Conservation (phyloP, 2,113 vertebrate genomes). For the Chloropsis hardwickii region DNA sequence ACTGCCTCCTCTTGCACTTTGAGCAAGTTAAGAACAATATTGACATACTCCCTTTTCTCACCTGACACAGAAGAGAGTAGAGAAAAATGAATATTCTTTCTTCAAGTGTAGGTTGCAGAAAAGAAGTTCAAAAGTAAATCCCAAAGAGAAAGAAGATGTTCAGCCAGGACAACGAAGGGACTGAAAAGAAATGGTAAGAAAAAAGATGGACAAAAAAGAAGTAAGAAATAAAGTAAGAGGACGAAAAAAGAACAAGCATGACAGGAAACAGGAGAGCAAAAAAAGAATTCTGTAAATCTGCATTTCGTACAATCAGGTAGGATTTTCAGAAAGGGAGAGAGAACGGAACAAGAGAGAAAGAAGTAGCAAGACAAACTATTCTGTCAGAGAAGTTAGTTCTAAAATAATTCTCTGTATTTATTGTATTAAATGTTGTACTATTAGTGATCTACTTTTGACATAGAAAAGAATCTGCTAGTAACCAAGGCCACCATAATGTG, state of each 20-base stretch:
- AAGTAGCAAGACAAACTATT: background rate
- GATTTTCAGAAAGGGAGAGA: background rate
- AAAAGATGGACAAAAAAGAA: background rate
- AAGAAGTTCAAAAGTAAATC: constrained; percentile 39
- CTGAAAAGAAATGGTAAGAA: constrained; percentile 23
- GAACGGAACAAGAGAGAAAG: background rate
- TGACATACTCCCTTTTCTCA: constrained; percentile 34
- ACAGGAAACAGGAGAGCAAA: background rate
- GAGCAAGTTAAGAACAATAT: background rate
- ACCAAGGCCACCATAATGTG: background rate
- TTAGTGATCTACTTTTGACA: background rate
- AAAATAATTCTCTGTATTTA: background rate
- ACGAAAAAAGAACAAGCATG: background rate
- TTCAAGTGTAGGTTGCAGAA: constrained; percentile 11
- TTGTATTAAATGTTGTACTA: background rate
- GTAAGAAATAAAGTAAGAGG: background rate
- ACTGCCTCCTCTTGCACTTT: background rate
- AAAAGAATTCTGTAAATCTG: background rate
- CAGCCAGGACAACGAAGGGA: constrained; percentile 19
- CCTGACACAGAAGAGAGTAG: constrained; percentile 43
- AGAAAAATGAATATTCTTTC: constrained; percentile 38
- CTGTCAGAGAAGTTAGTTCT: background rate
- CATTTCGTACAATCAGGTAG: background rate
- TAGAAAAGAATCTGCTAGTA: background rate
- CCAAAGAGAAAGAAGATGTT: constrained; percentile 40